These are phyloP conservation scores for Tetranychus truncatus DNA, from an alignment of 2,888 invertebrate species.

Conservation along the genomic window DNA sequence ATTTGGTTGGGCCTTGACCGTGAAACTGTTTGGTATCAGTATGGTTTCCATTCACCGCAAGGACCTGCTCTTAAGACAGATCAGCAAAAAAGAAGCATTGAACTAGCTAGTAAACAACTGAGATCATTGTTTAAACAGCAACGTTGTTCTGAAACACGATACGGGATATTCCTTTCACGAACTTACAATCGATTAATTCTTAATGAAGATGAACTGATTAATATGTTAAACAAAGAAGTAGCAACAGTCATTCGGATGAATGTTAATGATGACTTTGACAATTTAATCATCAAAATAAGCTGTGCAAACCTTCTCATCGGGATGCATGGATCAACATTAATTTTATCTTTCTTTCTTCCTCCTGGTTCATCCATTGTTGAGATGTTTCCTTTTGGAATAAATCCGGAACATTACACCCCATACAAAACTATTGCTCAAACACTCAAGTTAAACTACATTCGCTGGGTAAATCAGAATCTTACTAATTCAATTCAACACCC, in stretches of 20 bases:
- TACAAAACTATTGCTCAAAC: constrained; percentile 33
- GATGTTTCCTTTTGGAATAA: constrained; percentile 38
- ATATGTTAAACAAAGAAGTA: neutral
- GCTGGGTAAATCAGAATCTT: constrained; percentile 33
- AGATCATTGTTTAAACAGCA: neutral
- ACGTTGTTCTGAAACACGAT: constrained; percentile 19
- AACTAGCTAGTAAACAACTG: neutral
- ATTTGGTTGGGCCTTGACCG: constrained; percentile 33
- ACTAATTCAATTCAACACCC: constrained; percentile 30
- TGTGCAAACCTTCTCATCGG: constrained; percentile 31
- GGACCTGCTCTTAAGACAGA: constrained; percentile 30
- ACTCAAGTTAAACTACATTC: constrained; percentile 32
- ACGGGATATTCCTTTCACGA: constrained; percentile 31
- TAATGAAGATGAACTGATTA: constrained; percentile 34
- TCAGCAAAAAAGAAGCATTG: neutral
- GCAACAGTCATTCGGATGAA: neutral
- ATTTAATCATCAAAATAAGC: constrained; percentile 27
- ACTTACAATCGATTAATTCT: constrained; percentile 34
- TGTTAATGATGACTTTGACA: constrained; percentile 21
- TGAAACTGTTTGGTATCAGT: constrained; percentile 37
- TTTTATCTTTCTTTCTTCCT: constrained; percentile 34
- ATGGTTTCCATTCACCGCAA: constrained; percentile 36
- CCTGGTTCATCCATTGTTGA: constrained; percentile 34
- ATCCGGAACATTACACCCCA: constrained; percentile 35
- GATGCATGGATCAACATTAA: constrained; percentile 37